A percentile compares a stretch with the other conserved stretches of the same genome.
Evolutionary conservation across 2,797 vertebrate genomes (phyloP).

Genomic region (Sebastes hubbsi): DNA sequence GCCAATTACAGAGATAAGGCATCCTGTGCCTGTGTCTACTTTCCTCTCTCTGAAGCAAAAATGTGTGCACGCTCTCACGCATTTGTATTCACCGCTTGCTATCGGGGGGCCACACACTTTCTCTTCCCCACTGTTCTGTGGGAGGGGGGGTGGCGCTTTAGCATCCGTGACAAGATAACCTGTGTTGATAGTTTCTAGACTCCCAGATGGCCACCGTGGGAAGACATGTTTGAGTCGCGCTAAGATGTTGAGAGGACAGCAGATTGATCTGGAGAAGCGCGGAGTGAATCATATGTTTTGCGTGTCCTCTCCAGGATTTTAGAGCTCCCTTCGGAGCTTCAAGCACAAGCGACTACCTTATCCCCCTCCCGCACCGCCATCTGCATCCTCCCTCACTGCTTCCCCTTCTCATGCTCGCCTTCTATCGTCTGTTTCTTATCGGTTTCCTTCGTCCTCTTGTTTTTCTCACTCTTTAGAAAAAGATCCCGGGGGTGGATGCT

Average conservation of each 20-base stretch:
- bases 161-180: constrained; percentile 59
- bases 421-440: constrained; percentile 15
- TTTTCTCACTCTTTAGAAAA: background rate
- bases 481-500: background rate
- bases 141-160: constrained; percentile 6
- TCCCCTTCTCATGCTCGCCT: background rate
- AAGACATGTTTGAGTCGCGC: constrained; percentile 19
- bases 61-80: background rate
- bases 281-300: constrained; percentile 40
- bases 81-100: constrained; percentile 52
- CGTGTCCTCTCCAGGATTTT: constrained; percentile 8
- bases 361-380: background rate
- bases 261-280: constrained; percentile 46
- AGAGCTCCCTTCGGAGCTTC: constrained; percentile 7
- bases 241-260: constrained; percentile 25
- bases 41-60: constrained; percentile 23
- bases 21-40: constrained; percentile 14
- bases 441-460: background rate
- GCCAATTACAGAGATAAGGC: constrained; percentile 69
- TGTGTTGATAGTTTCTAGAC: constrained; percentile 38
- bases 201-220: constrained; percentile 45
- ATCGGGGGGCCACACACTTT: constrained; percentile 40
- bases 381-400: constrained; percentile 4
- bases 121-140: constrained; percentile 27
- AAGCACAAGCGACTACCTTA: background rate